A percentile compares a stretch with the other conserved stretches of the same genome.
phyloP scores from a whole-genome alignment of 2,113 vertebrate genomes.

The Nerophis lumbriciformis region DNA sequence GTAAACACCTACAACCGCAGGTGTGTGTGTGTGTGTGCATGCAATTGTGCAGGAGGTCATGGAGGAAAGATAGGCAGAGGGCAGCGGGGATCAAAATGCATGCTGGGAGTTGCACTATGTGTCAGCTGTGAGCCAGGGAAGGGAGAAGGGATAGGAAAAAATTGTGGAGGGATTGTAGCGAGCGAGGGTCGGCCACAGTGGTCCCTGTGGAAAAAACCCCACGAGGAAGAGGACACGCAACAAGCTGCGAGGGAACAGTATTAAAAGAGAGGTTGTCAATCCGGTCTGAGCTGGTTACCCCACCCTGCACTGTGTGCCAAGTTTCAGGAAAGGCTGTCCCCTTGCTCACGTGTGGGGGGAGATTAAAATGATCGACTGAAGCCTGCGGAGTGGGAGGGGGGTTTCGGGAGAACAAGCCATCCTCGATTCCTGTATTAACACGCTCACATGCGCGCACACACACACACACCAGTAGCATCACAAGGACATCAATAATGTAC shows the following conservation, averaged over 20 bases:
- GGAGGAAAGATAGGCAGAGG: conserved; percentile 55
- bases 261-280: conserved; percentile 81
- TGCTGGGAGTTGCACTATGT: conserved; percentile 56
- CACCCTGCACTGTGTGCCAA: conserved; percentile 76
- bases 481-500: conserved; percentile 36
- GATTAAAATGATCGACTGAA: conserved; percentile 77
- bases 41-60: conserved; percentile 38
- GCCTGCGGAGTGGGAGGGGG: conserved; percentile 59
- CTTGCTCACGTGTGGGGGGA: conserved; percentile 72
- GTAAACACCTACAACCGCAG: conserved; percentile 9
- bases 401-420: conserved; percentile 56
- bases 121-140: conserved; percentile 46
- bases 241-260: conserved; percentile 71
- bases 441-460: conserved; percentile 36
- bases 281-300: conserved; percentile 82
- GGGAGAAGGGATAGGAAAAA: conserved; percentile 27
- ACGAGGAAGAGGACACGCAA: conserved; percentile 66
- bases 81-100: conserved; percentile 59
- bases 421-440: conserved; percentile 62
- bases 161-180: conserved; percentile 8
- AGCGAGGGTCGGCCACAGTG: conserved; percentile 36
- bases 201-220: conserved; percentile 69
- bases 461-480: conserved; percentile 30
- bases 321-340: conserved; percentile 78
- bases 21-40: not conserved